Percentiles rank a stretch among this genome's conserved stretches.
Evolutionary conservation across 2,888 invertebrate species (phyloP).

Genomic region (Netelia melanura): DNA sequence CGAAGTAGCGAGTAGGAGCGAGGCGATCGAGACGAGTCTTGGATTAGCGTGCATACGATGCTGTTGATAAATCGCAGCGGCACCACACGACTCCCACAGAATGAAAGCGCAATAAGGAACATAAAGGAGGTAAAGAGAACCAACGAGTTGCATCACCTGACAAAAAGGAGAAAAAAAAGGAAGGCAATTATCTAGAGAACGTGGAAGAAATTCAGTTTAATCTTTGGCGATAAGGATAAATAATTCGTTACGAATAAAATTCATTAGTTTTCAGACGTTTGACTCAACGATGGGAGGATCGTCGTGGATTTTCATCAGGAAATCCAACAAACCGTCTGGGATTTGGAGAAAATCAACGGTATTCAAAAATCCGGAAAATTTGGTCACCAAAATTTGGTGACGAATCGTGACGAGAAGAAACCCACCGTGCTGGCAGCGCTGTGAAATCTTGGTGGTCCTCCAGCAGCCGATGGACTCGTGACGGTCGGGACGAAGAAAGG

Average conservation of each 20-base stretch:
- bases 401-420: neutral
- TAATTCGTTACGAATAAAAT: too few species aligned
- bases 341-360: too few species aligned
- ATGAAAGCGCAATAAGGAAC: conserved; percentile 91
- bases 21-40: conserved; percentile 87
- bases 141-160: conserved; percentile 89
- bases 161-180: conserved; percentile 3
- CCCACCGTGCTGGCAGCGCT: conserved; percentile 82
- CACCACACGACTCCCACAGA: conserved; percentile 87
- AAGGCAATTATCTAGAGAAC: too few species aligned
- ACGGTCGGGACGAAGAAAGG: conserved; percentile 91
- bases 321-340: too few species aligned
- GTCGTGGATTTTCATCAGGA: too few species aligned
- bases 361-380: neutral
- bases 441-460: conserved; percentile 82
- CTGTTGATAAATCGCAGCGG: conserved; percentile 74
- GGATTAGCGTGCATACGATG: conserved; percentile 80
- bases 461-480: conserved; percentile 86
- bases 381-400: too few species aligned
- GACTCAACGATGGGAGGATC: too few species aligned
- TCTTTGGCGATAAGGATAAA: too few species aligned
- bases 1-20: conserved; percentile 89
- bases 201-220: too few species aligned
- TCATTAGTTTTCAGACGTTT: too few species aligned
- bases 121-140: conserved; percentile 90